phyloP scores from a whole-genome alignment of 2,888 invertebrate genomes.

The Callyntrura sp. region DNA sequence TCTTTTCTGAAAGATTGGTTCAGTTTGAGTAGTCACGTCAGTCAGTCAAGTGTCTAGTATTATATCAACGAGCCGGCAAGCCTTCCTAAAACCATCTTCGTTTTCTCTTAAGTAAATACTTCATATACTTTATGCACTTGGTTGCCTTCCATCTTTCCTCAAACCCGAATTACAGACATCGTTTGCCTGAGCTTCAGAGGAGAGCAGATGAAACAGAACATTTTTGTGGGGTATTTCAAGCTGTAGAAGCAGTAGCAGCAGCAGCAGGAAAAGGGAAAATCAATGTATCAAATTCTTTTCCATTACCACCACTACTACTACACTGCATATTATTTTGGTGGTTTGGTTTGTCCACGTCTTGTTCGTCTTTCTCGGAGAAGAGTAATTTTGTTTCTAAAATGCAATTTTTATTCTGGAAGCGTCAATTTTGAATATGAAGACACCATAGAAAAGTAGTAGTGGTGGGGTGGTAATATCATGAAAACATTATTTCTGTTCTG shows the following conservation, averaged over 20 bases:
- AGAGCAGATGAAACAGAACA: too few species aligned
- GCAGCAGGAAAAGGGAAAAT: not conserved
- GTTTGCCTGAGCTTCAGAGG: too few species aligned
- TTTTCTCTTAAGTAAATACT: conserved; percentile 5
- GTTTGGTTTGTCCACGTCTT: not conserved
- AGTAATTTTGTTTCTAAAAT: not conserved
- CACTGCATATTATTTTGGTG: not conserved
- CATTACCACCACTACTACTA: not conserved
- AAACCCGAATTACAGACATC: too few species aligned
- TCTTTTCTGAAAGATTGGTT: not conserved
- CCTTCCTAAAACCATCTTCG: not conserved
- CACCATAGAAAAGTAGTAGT: not conserved
- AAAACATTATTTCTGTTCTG: not conserved
- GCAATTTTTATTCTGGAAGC: not conserved
- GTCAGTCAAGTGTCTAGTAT: conserved; percentile 1
- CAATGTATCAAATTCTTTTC: not conserved
- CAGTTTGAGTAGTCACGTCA: not conserved
- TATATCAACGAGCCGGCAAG: not conserved
- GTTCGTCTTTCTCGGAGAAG: not conserved
- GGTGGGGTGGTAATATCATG: not conserved
- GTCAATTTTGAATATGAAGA: not conserved
- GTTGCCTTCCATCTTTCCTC: too few species aligned
- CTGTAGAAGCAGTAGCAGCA: not conserved
- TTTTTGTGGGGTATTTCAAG: not conserved
- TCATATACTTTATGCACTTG: too few species aligned